Base-by-base conservation (phyloP, 2,888 invertebrate species). In the Beris chalybata region DNA sequence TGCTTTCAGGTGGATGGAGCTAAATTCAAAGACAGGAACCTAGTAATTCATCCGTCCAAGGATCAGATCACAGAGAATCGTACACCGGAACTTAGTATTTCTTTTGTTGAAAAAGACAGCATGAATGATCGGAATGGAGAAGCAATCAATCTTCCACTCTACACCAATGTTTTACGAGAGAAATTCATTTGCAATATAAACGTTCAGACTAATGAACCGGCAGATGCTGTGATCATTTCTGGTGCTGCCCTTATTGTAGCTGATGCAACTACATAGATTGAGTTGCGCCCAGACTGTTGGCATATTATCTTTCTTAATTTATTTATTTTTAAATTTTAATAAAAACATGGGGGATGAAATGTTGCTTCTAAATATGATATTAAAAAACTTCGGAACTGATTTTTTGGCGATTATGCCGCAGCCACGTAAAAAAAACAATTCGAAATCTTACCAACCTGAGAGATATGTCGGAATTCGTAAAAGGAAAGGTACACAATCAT, bases 121-220 rank as follows among this genome's bases (percentile, higher is more conserved):
- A 4, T 11, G 11, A 30, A 52, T 63, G 56, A 38, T 58, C 13
- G 65, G 5, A 30, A 55, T 5, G 52, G 29, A 29, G 71, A 67
- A 0, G n/a, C 15, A 11, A 52, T 68, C 29, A 45, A 61, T 47
- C 43, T 71, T 30, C 80, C 80, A 0, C 67, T 81, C 0, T 81
- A 81, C 67, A 71, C 76, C 5, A 75, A 76, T 44, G 69, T 69
- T 3, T 72, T 72, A 13, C 72, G 80, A 0, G 77, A 78, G 30
- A 74, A 72, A n/a, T 58, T 79, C 0, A 73, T 81, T 32, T 79
- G 79, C 44, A 74, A 76, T 32, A 64, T 81, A 29, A 74, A 76
- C 29, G 68, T 79, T 31, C 68, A 72, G 4, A 73, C 75, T 0
- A 65, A 71, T 5, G 74, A 74, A 61, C 71, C 71, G 0, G 31